phyloP scores from a whole-genome alignment of 2,113 vertebrate species.

The Spheniscus mendiculus region DNA sequence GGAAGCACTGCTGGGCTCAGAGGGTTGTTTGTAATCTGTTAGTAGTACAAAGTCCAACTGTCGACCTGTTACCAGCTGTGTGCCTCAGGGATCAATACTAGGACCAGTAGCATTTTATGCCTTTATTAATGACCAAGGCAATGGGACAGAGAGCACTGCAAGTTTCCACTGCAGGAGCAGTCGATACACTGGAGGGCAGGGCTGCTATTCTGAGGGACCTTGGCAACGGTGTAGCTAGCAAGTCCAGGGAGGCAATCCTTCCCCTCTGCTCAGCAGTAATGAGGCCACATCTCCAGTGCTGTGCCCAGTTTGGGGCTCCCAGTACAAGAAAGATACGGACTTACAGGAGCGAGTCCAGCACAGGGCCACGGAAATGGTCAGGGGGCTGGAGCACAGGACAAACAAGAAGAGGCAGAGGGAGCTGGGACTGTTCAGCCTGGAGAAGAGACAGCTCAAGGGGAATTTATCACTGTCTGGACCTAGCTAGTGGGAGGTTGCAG shows the following conservation, averaged over 20 bases:
- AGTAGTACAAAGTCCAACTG: neutral
- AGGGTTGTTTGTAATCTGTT: neutral
- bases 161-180: neutral
- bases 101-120: neutral
- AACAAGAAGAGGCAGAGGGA: neutral
- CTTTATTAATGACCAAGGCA: neutral
- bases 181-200: fast-evolving
- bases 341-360: neutral
- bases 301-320: neutral
- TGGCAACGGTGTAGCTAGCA: neutral
- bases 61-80: neutral
- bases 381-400: neutral
- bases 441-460: neutral
- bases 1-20: neutral
- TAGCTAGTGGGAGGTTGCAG: neutral
- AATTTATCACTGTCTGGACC: neutral
- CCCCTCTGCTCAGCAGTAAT: neutral
- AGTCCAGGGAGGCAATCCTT: neutral
- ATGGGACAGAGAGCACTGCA: neutral
- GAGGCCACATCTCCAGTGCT: neutral
- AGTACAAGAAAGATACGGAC: neutral
- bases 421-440: neutral
- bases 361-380: neutral
- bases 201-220: neutral
- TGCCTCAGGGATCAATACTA: neutral